Evolutionary conservation across 2,113 vertebrate species (phyloP), one percentile per base, ranked within the genome.

Genomic region (Sinocyclocheilus grahami): DNA sequence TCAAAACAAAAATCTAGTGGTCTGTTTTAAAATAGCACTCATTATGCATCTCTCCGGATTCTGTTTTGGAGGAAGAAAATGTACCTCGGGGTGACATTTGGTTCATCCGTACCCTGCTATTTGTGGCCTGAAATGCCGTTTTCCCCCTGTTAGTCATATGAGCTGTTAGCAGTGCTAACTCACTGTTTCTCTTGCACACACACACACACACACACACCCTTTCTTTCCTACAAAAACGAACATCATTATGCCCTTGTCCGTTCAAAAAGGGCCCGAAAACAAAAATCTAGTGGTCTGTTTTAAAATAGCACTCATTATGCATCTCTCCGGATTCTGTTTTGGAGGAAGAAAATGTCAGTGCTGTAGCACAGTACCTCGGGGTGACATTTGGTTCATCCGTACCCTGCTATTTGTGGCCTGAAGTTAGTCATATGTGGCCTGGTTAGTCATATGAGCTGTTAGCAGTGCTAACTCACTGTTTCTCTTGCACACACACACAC

Each of bases 361-460:
- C n/a, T n/a, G n/a, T n/a, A n/a, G n/a, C n/a, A n/a, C n/a, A n/a
- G n/a, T 77, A 86, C 77, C 48, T 82, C 77, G 30, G 83, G 46
- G 90, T 83, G 83, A 86, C 83, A 89, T 88, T 90, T 90, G 76
- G 85, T 89, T 88, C 88, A 75, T 86, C 67, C 65, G 80, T 79
- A 90, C 88, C 88, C 90, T 86, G 76, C 86, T 62, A 91, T 92
- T 92, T 91, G 90, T 91, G 90, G 91, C 86, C 79, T 78, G 55
- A 88, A 88, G n/a, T n/a, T n/a, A n/a, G n/a, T n/a, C n/a, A n/a
- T n/a, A n/a, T n/a, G n/a, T n/a, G n/a, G n/a, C n/a, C n/a, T n/a
- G n/a, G 74, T 88, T 90, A 89, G 87, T 90, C 90, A 90, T 84
- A 81, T 72, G 77, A 69, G 39, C 30, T 33, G 30, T 33, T 33